Evolutionary conservation across 2,797 vertebrate genomes (phyloP).

Genomic region (Strix occidentalis): DNA sequence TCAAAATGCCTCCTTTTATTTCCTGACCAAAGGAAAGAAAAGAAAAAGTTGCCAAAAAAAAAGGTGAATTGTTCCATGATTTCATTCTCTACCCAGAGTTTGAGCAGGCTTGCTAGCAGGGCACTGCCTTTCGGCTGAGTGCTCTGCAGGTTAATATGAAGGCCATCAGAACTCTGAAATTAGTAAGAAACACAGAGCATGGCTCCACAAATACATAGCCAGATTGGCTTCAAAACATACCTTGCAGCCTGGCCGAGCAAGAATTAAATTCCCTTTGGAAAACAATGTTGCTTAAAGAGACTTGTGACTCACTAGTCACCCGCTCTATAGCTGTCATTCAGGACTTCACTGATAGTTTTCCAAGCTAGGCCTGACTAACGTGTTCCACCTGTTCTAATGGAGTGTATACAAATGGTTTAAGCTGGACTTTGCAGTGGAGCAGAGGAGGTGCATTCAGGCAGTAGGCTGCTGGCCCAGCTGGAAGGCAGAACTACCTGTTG

Average conservation of each 20-base stretch:
- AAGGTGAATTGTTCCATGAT: not conserved
- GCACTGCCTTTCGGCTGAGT: not conserved
- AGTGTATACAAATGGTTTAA: not conserved
- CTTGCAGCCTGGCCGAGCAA: not conserved
- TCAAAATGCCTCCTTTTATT: not conserved
- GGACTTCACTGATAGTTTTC: not conserved
- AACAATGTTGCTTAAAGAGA: not conserved
- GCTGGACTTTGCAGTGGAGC: not conserved
- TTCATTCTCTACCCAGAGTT: not conserved
- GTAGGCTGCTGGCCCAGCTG: accelerated
- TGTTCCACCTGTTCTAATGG: not conserved
- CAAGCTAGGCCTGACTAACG: not conserved
- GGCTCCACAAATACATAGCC: not conserved
- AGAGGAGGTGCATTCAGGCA: not conserved
- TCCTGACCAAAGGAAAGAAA: not conserved
- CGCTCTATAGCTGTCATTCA: not conserved
- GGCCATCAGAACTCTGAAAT: not conserved
- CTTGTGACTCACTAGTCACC: not conserved
- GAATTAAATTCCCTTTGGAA: not conserved
- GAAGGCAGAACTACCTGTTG: not conserved
- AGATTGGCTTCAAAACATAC: not conserved
- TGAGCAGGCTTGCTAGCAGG: not conserved
- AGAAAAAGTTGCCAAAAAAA: not conserved
- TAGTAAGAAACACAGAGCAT: not conserved
- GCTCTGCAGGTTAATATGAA: not conserved